A percentile compares a stretch with the other conserved stretches of the same genome.
phyloP scores from a whole-genome alignment of 2,888 invertebrate species.

The Spialia ferax region DNA sequence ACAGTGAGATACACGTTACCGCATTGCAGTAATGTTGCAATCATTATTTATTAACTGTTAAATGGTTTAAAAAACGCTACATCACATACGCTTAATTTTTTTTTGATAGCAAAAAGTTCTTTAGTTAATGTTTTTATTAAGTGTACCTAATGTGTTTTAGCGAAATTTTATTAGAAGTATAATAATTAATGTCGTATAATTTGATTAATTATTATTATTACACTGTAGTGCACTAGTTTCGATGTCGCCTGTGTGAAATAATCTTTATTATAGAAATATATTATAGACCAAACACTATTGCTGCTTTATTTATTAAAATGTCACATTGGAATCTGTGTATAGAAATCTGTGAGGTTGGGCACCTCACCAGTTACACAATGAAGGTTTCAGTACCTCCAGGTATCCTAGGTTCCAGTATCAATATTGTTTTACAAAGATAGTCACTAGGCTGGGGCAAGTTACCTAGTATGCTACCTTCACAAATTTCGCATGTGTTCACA shows the following conservation, averaged over 20 bases:
- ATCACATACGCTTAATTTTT: conserved; percentile 27
- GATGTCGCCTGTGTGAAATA: conserved; percentile 29
- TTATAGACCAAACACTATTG: conserved; percentile 23
- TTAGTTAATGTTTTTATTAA: conserved; percentile 17
- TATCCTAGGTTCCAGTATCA: no score
- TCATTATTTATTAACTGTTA: conserved; percentile 10
- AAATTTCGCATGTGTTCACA: no score
- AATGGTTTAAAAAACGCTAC: background rate
- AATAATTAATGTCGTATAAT: conserved; percentile 57
- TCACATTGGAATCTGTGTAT: no score
- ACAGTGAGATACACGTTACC: conserved; percentile 20
- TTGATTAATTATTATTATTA: conserved; percentile 17
- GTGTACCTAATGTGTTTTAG: conserved; percentile 22
- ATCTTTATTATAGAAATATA: conserved; percentile 24
- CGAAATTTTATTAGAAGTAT: conserved; percentile 34
- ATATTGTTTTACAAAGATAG: no score
- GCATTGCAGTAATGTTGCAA: conserved; percentile 10
- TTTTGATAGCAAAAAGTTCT: conserved; percentile 6
- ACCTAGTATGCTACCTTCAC: no score
- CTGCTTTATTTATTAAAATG: conserved; percentile 9
- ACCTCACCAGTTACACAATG: no score
- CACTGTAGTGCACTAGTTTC: conserved; percentile 23
- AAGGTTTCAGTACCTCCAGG: no score
- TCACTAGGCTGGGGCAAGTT: no score
- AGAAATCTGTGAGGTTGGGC: no score